Percentiles rank a stretch among this genome's conserved stretches.
These are phyloP conservation scores for Thaumetopoea pityocampa DNA, from an alignment of 1,140 invertebrate species.

Conservation along the genomic window DNA sequence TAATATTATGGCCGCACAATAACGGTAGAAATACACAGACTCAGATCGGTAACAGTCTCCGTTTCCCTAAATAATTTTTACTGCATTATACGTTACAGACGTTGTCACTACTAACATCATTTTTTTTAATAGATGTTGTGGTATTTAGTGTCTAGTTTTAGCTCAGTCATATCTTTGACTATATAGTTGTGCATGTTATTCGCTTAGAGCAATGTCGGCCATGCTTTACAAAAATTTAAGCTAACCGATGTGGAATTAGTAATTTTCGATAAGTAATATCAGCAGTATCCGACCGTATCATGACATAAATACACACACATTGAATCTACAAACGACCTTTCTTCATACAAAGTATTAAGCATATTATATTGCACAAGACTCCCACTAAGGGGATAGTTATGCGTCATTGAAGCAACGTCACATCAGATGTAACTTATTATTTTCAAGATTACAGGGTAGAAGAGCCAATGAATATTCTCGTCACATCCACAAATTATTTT, in stretches of 20 bases:
- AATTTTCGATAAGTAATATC: too few relatives aligned
- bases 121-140: slow-evolving; percentile 12
- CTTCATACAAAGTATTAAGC: too few relatives aligned
- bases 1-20: slow-evolving; percentile 1
- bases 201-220: too few relatives aligned
- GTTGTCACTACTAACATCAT: slow-evolving; percentile 8
- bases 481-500: slow-evolving; percentile 4
- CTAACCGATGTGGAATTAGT: too few relatives aligned
- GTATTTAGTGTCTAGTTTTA: slow-evolving; percentile 5
- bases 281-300: too few relatives aligned
- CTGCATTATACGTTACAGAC: slow-evolving; percentile 5
- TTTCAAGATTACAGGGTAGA: slow-evolving; percentile 5
- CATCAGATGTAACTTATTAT: neutral
- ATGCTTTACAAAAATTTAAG: too few relatives aligned
- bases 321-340: too few relatives aligned
- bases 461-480: neutral
- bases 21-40: too few relatives aligned
- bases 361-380: too few relatives aligned
- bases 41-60: neutral
- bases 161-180: neutral
- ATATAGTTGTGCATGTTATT: slow-evolving; percentile 6
- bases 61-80: slow-evolving; percentile 10
- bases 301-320: too few relatives aligned
- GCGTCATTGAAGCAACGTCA: too few relatives aligned
- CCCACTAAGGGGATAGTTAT: too few relatives aligned